Evolutionary conservation across 2,797 vertebrate species (phyloP).

Genomic region (Poecilia wingei): DNA sequence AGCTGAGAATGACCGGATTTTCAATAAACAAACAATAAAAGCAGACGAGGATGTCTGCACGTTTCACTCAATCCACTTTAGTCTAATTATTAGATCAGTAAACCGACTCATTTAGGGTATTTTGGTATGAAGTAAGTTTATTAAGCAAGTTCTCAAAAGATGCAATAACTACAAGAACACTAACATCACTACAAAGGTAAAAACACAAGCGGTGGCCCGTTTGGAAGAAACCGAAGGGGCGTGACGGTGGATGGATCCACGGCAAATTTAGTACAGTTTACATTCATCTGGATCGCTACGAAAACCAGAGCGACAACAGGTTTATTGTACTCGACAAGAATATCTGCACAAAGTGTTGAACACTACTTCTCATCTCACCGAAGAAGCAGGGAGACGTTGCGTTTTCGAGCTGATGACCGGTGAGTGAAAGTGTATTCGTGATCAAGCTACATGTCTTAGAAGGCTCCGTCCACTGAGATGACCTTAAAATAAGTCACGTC

Average conservation of each 20-base stretch:
- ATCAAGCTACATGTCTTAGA: conserved; percentile 59
- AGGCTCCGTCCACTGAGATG: conserved; percentile 35
- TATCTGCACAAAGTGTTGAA: conserved; percentile 36
- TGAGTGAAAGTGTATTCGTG: conserved; percentile 15
- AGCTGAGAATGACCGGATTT: conserved; percentile 33
- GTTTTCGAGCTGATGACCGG: conserved; percentile 23
- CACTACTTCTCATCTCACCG: conserved; percentile 15
- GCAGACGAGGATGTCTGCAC: too few species aligned
- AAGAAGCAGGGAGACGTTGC: conserved; percentile 13
- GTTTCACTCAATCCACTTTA: not conserved
- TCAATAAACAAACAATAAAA: conserved; percentile 18
- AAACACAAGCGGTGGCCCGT: conserved; percentile 57
- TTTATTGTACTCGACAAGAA: conserved; percentile 8
- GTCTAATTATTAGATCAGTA: rapidly evolving
- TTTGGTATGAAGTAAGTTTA: conserved; percentile 66
- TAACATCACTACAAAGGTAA: conserved; percentile 59
- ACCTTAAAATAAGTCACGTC: conserved; percentile 14
- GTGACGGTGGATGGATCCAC: conserved; percentile 23
- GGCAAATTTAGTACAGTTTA: conserved; percentile 55
- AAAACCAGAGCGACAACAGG: conserved; percentile 42
- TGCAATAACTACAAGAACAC: conserved; percentile 68
- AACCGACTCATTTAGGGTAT: not conserved
- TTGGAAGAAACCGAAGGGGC: conserved; percentile 37
- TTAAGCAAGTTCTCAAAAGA: conserved; percentile 74
- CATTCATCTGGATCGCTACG: conserved; percentile 59